Base-by-base conservation (phyloP, 2,888 invertebrate genomes). In the Zhuqinia jingwanae region DNA sequence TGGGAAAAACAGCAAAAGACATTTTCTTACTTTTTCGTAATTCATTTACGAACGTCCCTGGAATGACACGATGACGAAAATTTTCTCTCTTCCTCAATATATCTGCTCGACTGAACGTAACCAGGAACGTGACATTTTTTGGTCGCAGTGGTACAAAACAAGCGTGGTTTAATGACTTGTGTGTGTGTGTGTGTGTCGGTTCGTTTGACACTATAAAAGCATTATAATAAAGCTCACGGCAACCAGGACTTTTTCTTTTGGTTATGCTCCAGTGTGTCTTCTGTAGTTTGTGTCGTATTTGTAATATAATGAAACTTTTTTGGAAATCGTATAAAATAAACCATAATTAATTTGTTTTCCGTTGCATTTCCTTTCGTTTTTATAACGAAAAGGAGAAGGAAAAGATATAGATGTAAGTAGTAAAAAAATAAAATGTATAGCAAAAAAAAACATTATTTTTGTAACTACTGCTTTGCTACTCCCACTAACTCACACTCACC, bases 301-400 rank as follows among this genome's bases (percentile, higher is more conserved):
- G 50, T 20, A 58, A 58, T 25, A 17, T 58, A 10, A 22, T 8
- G 47, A 47, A 22, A 47, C 30, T 50, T 22, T 50, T 27, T 73
- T n/a, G 53, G 17, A 75, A 53, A 53, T 75, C 58, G 42, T 77
- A 42, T 58, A 56, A 56, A 77, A 60, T 60, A 77, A 75, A 75
- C 75, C 53, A 68, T 78, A 60, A 78, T 78, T 78, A 80, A 68
- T 70, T 80, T 53, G 36, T 80, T 56, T 68, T 56, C 80, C 68
- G 58, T 53, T 80, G 70, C 80, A 80, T 42, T 68, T 80, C 68
- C 68, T 68, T 42, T 68, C 45, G 22, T 68, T 42, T 45, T 68
- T 27, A 15, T 22, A 3, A 20, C 2, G 27, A 60, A 15, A 45
- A 20, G 2, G 68, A 22, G 68, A 25, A 42, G 1, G 42, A 42